Base-by-base conservation (phyloP, 2,797 vertebrate genomes). In the Sebastes elongatus region DNA sequence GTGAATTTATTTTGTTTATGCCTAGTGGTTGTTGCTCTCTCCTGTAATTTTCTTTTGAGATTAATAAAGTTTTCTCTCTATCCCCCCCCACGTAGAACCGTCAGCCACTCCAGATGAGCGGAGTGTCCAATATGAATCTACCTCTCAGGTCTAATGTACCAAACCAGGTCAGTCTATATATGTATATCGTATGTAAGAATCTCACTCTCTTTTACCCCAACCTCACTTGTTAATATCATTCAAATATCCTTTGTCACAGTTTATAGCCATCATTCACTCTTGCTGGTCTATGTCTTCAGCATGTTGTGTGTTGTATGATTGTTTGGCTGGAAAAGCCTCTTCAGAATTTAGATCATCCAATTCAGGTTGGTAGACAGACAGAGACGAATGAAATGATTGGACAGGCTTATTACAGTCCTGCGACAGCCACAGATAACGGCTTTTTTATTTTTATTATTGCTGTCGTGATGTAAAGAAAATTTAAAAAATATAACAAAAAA, bases 91-190 rank as follows among this genome's bases (percentile, higher is more conserved):
- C 3, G 8, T 89, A 99, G 98, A 99, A 99, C 92, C 98, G 98
- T 62, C 98, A 99, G 93, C 97, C 98, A 35, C 92, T 99, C 93
- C 98, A 98, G 86, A 98, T 99, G 95, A 96, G 94, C 82, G 97
- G 94, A 28, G 97, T 98, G 90, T 97, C 98, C 81, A 98, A 96
- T 78, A 97, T 99, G 96, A 99, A 98, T 95, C 96, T 99, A 95
- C 97, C 98, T 93, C 96, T 99, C 87, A 96, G 98, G 90, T 96
- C 97, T 80, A 98, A 97, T 76, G 96, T 97, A 86, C 97, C 97
- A 69, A 94, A 96, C 71, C 98, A 99, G 97, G 97, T 99, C 22
- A 16, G 91, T 71, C 10, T 14, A 5, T 23, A 22, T 20, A 9
- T 33, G 5, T 32, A 10, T 14, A 2, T 23, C 64, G 2, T 35